Base-by-base conservation (phyloP, 2,888 invertebrate species). In the Ametastegia equiseti region DNA sequence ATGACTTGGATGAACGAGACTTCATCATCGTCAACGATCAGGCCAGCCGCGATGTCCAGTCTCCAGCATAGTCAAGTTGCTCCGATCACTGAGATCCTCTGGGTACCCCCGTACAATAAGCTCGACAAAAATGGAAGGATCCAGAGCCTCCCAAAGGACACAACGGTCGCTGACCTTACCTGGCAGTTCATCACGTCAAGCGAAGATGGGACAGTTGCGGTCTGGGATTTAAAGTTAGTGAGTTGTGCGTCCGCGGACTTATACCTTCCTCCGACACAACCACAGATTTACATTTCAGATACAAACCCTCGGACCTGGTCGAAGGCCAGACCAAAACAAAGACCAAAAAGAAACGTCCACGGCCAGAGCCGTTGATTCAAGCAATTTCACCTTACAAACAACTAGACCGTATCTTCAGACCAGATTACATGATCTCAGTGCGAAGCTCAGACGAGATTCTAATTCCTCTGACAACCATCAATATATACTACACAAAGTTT, bases 1-100 rank as follows among this genome's bases (percentile, higher is more conserved):
- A 94, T 96, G 92, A 92, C 92, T 13, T 96, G 96, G 96, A 95
- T 96, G 93, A 95, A 94, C 88, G 93, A 93, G 83, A 92, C 94
- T 0, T 93, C 94, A 57, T 94, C 94, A 83, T 92, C 93, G 30
- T 93, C 94, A 6, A 90, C 94, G 0, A 93, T 96, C 9, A 91
- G 92, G 77, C 92, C 94, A 1, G 94, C 95, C 0, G 95, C 93
- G 0, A 91, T 95, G 75, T 95, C 96, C 6, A 93, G 94, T 82
- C 88, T 95, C 73, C 92, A 94, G 82, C 92, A 93, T 67, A 94
- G 95, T 65, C 96, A 96, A 85, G 93, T 92, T 81, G 94, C 92
- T 1, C 90, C 94, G n/a, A 94, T 97, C 27, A 94, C 94, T 0
- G 90, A 92, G 39, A 95, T 97, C 71, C 92, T 93, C 73, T 96